Evolutionary conservation across 2,888 invertebrate genomes (phyloP).

Genomic region (Phortica okadai): DNA sequence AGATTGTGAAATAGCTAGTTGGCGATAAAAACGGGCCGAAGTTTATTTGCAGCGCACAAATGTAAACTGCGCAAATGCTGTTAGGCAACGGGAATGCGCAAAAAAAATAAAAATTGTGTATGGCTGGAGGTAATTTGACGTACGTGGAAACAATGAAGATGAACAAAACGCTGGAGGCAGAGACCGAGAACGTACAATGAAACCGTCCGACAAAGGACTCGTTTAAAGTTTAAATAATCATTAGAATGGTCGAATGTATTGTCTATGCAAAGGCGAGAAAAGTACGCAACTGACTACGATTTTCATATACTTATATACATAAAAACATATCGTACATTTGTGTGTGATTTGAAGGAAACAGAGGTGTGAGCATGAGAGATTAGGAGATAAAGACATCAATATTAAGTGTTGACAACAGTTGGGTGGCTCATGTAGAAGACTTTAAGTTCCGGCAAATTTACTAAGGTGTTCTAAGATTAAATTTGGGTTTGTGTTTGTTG

Average conservation of each 20-base stretch:
- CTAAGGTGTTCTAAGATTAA: too few species aligned
- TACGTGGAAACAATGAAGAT: background rate
- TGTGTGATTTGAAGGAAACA: too few species aligned
- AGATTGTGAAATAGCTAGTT: background rate
- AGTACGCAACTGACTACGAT: background rate
- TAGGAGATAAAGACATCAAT: too few species aligned
- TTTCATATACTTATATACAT: too few species aligned
- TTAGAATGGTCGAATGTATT: background rate
- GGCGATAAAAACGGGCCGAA: background rate
- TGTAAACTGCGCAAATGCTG: constrained; percentile 16
- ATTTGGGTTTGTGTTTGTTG: too few species aligned
- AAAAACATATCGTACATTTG: too few species aligned
- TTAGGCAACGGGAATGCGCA: constrained; percentile 21
- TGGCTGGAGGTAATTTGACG: constrained; percentile 6
- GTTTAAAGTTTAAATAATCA: background rate
- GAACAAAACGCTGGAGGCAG: background rate
- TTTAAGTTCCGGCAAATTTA: too few species aligned
- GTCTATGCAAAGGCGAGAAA: background rate
- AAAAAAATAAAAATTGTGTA: background rate
- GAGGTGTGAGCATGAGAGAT: too few species aligned
- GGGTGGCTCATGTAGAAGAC: too few species aligned
- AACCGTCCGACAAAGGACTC: background rate
- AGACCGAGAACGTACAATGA: background rate
- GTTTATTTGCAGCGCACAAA: constrained; percentile 15
- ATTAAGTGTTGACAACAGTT: too few species aligned